Conservation (phyloP, 2,113 vertebrate species). For the Tympanuchus pallidicinctus region DNA sequence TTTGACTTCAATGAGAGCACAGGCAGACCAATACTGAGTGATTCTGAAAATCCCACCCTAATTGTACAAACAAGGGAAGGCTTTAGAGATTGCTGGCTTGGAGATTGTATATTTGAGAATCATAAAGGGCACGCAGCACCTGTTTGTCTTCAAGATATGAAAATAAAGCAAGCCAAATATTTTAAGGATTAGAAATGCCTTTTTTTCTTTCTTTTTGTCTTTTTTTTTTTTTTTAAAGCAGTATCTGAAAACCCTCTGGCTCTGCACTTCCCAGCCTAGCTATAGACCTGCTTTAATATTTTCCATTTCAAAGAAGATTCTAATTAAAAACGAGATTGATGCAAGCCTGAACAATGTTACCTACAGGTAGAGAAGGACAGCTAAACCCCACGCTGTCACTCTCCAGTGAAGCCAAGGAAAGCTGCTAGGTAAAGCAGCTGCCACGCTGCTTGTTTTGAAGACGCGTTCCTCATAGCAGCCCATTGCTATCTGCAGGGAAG, state of each 20-base stretch:
- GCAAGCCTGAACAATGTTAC: constrained; percentile 35
- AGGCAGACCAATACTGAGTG: constrained; percentile 9
- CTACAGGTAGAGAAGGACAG: neutral
- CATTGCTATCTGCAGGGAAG: neutral
- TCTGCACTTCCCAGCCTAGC: neutral
- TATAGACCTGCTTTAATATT: constrained; percentile 51
- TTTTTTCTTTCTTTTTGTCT: neutral
- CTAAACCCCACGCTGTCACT: neutral
- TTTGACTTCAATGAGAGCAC: constrained; percentile 36
- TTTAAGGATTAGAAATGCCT: constrained; percentile 67
- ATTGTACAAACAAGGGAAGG: constrained; percentile 67
- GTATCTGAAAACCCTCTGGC: constrained; percentile 47
- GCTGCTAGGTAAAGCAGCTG: neutral
- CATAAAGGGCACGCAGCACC: constrained; percentile 70
- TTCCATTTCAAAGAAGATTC: constrained; percentile 55
- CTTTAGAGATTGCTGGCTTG: constrained; percentile 65
- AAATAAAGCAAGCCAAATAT: constrained; percentile 74
- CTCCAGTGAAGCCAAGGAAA: neutral
- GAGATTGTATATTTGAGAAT: constrained; percentile 63
- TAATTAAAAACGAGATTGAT: constrained; percentile 29
- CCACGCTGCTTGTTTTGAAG: neutral
- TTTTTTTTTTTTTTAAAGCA: neutral
- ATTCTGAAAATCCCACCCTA: constrained; percentile 57
- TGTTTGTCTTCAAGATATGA: constrained; percentile 73
- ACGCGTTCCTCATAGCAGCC: neutral